Conservation (phyloP, 2,888 invertebrate genomes). For the Mesorhabditis spiculigera region DNA sequence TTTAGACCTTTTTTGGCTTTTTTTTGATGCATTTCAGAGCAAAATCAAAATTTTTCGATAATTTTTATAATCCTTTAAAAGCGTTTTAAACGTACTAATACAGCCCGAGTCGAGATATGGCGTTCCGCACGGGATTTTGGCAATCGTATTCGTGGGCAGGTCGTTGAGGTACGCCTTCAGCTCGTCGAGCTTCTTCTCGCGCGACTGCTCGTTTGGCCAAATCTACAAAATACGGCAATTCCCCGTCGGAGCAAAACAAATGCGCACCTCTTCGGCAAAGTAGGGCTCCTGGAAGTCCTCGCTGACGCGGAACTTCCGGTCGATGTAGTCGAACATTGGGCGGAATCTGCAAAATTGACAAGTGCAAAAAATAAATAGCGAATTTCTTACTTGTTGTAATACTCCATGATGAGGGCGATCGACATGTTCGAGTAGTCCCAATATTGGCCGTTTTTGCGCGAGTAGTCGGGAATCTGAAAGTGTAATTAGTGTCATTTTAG, state of each 20-base stretch:
- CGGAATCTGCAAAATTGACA: conserved; percentile 66
- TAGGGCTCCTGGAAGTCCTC: conserved; percentile 67
- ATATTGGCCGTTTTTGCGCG: conserved; percentile 64
- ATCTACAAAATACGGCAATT: conserved; percentile 58
- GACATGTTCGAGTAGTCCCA: conserved; percentile 35
- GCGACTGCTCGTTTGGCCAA: conserved; percentile 63
- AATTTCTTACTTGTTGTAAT: conserved; percentile 65
- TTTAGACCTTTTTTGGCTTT: no score
- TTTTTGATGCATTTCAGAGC: no score
- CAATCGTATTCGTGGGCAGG: conserved; percentile 68
- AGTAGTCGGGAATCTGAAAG: conserved; percentile 70
- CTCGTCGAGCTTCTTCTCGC: conserved; percentile 52
- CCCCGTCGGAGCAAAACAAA: not conserved
- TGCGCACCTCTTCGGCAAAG: conserved; percentile 67
- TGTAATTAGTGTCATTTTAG: not conserved
- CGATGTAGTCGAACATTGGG: conserved; percentile 70
- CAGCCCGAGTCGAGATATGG: conserved; percentile 72
- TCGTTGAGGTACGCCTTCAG: conserved; percentile 71
- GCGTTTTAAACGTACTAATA: conserved; percentile 56
- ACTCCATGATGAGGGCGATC: conserved; percentile 68
- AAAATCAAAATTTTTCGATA: no score
- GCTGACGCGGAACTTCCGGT: conserved; percentile 26
- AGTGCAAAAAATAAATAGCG: not conserved
- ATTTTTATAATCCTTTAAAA: not conserved
- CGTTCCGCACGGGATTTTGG: conserved; percentile 71